Base-by-base conservation (phyloP, 2,888 invertebrate species). In the Coleophora flavipennella region DNA sequence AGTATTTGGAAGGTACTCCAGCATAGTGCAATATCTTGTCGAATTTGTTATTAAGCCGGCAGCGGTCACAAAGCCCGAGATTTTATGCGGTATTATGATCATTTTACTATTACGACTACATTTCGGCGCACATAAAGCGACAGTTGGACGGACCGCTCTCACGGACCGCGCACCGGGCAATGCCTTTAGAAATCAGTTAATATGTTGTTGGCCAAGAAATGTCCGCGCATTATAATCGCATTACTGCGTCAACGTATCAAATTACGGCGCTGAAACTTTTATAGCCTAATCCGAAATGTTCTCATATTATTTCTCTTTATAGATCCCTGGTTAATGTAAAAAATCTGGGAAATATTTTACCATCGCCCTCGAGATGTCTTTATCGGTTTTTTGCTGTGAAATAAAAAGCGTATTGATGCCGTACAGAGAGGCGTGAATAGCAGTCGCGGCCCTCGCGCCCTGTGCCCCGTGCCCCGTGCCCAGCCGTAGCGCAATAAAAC, bases 41-140 rank as follows among this genome's bases (percentile, higher is more conserved):
- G 52, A 58, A 63, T 61, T 61, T 53, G 53, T 49, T 55, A 51
- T 53, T 52, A n/a, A n/a, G 54, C 45, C 48, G 41, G 55, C 65
- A 63, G 59, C 57, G 63, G 63, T 55, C 50, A 55, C 49, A 54
- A 51, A 51, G 20, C 20, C 55, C 56, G 55, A 58, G 45, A 58
- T 53, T 75, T 75, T 70, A 77, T 68, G 69, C 60, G 67, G 55
- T 69, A 75, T 69, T 75, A 77, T 65, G 67, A 72, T 78, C 64
- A 73, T 73, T 77, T 78, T 75, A 76, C 69, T 76, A 69, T 75
- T 73, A 72, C 71, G 62, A 61, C 68, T 73, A 75, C 76, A 75
- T 72, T 67, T 69, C 62, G 74, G 57, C 54, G 49, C 55, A 64
- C 69, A 67, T 80, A 77, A 79, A 77, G 64, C 48, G 57, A 53